Evolutionary conservation across 2,113 vertebrate species (phyloP), one percentile per base, ranked within the genome.

Genomic region (Dasyornis broadbenti): DNA sequence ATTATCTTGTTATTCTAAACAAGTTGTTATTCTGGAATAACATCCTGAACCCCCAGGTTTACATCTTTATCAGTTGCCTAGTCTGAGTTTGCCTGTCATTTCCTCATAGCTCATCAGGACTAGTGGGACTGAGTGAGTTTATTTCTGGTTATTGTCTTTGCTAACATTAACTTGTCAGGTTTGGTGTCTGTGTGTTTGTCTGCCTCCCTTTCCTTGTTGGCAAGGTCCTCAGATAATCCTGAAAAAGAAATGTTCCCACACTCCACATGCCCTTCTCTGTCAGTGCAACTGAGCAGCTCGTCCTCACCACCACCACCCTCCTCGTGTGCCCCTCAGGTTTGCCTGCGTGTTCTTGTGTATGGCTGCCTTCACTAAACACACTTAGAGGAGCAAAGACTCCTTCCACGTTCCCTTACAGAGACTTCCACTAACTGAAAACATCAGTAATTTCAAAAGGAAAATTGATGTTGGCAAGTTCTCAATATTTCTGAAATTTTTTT

Each of bases 261-360:
- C 12, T n/a, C 31, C 31, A 14, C 14, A 19, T 13, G 39, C 9
- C 7, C 5, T 70, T 71, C 71, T 37, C 4, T 0, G 27, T 37
- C 10, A 66, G 11, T 26, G 17, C 2, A 5, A 40, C 35, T 31
- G 19, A 59, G 70, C 31, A 47, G 28, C 8, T 80, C 30, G 3
- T 40, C 31, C 47, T 53, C 17, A 9, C 40, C 39, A 68, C 28
- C 56, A 76, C 10, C 35, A 59, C 12, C 9, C 11, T 88, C n/a
- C 52, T 63, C 8, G 1, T 0, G 2, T 26, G 39, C n/a, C 14
- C 33, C 33, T 72, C 40, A 42, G 35, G 14, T 64, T 65, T 61
- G 6, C 13, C 64, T 65, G 23, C 0, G 0, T 42, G 11, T 18
- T 16, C 57, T 66, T n/a, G 13, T 10, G 9, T 16, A 44, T 11